A percentile compares a stretch with the other conserved stretches of the same genome.
These are phyloP conservation scores for Lethrus apterus DNA, from an alignment of 1,140 invertebrate species.

Conservation along the genomic window DNA sequence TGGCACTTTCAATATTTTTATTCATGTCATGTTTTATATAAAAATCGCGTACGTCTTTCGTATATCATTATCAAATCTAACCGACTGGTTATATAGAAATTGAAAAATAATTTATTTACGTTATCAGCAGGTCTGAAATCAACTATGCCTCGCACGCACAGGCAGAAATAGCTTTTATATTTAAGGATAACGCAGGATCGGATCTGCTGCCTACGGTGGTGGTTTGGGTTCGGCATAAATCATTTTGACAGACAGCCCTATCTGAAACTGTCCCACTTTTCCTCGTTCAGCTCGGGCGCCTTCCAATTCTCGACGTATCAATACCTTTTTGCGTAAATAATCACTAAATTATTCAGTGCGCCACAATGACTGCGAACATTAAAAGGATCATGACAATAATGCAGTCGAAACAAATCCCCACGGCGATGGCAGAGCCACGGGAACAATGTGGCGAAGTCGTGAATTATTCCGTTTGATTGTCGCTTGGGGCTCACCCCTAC, in stretches of 20 bases:
- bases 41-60: too few relatives aligned
- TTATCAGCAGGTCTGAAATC: conserved; percentile 11
- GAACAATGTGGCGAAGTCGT: conserved; percentile 29
- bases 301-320: too few relatives aligned
- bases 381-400: conserved; percentile 11
- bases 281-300: conserved; percentile 9
- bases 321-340: conserved; percentile 9
- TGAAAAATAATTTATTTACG: conserved; percentile 14
- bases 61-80: too few relatives aligned
- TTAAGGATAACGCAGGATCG: conserved; percentile 11
- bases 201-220: conserved; percentile 4
- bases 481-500: conserved; percentile 8
- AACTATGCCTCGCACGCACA: conserved; percentile 9
- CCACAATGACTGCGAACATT: conserved; percentile 10
- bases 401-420: conserved; percentile 6
- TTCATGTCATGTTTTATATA: too few relatives aligned
- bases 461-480: conserved; percentile 33
- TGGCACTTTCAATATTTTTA: too few relatives aligned
- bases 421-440: conserved; percentile 15
- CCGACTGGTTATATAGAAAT: conserved; percentile 12
- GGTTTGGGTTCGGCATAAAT: conserved; percentile 22
- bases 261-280: conserved; percentile 20
- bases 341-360: conserved; percentile 8
- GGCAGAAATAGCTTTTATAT: conserved; percentile 14
- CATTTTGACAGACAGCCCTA: conserved; percentile 24